Evolutionary conservation across 2,797 vertebrate species (phyloP).

Genomic region (Luscinia luscinia): DNA sequence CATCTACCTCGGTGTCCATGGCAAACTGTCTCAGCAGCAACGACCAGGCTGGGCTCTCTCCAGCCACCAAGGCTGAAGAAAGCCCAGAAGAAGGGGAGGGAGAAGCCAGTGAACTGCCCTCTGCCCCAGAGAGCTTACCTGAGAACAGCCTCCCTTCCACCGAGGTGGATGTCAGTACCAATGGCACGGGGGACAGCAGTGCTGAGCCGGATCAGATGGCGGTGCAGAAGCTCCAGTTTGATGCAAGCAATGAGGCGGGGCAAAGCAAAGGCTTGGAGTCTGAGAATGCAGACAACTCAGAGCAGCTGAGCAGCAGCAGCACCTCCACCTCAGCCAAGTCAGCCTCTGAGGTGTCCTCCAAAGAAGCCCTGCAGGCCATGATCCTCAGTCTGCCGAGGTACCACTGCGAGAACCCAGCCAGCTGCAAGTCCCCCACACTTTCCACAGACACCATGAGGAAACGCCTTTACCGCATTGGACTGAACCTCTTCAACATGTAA

Average conservation of each 20-base stretch:
- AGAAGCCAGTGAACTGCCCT: conserved; percentile 17
- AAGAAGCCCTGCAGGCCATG: conserved; percentile 95
- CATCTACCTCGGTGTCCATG: conserved; percentile 92
- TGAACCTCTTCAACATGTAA: conserved; percentile 99
- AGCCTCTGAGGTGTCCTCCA: conserved; percentile 88
- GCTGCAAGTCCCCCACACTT: conserved; percentile 94
- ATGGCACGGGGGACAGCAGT: conserved; percentile 50
- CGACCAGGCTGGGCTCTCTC: conserved; percentile 17
- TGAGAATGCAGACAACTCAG: conserved; percentile 85
- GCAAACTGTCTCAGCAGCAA: conserved; percentile 83
- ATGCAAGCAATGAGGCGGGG: conserved; percentile 75
- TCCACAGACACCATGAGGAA: conserved; percentile 98
- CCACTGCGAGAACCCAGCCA: conserved; percentile 93
- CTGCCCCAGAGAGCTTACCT: conserved; percentile 13
- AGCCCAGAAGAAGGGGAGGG: conserved; percentile 37
- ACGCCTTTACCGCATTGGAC: conserved; percentile 96
- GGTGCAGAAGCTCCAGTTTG: conserved; percentile 71
- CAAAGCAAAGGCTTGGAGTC: conserved; percentile 82
- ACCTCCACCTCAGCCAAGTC: conserved; percentile 88
- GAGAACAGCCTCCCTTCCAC: conserved; percentile 72
- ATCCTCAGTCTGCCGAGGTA: conserved; percentile 94
- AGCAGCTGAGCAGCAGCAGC: conserved; percentile 89
- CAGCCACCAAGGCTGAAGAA: conserved; percentile 59
- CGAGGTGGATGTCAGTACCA: conserved; percentile 74
- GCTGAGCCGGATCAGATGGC: conserved; percentile 72